Base-by-base conservation (phyloP, 2,113 vertebrate species). In the Guaruba guarouba region DNA sequence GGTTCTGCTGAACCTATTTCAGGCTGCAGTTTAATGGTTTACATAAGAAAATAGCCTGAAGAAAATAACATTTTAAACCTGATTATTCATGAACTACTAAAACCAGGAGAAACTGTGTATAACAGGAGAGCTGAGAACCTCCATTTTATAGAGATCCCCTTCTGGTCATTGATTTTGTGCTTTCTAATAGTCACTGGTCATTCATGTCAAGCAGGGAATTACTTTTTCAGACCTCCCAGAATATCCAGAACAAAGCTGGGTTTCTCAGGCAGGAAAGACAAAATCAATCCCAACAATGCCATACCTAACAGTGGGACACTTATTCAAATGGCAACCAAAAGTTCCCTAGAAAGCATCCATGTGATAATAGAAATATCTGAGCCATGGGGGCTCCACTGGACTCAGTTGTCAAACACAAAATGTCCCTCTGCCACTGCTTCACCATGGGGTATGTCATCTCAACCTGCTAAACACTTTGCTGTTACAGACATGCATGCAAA, bases 1-100 rank as follows among this genome's bases (percentile, higher is more conserved):
- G 19, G 77, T 93, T 97, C 77, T 97, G 67, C 90, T 93, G 80
- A 94, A 84, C 94, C 64, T 96, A 96, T 96, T 97, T 96, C 90
- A 88, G 86, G 86, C 80, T 96, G 64, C 51, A 90, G 76, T 78
- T 90, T 86, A 63, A 51, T 86, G 90, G 64, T 88, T 96, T 90
- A 64, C 69, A 81, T 73, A 86, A 88, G 64, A 95, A 97, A 94
- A 94, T 79, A 95, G 59, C 69, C 68, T 89, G 70, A 89, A 79
- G 77, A 90, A 94, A 83, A 19, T 55, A 82, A 37, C 77, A 90
- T 88, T 92, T 90, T 68, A 90, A 96, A 68, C 43, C 8, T 76
- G 84, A 48, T 76, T 79, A 63, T 86, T 96, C 49, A n/a, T 81
- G 61, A 88, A 51, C 71, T 77, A 68, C 41, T n/a, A 75, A 86